phyloP scores from a whole-genome alignment of 2,888 invertebrate genomes.

The Chrysina gloriosa region DNA sequence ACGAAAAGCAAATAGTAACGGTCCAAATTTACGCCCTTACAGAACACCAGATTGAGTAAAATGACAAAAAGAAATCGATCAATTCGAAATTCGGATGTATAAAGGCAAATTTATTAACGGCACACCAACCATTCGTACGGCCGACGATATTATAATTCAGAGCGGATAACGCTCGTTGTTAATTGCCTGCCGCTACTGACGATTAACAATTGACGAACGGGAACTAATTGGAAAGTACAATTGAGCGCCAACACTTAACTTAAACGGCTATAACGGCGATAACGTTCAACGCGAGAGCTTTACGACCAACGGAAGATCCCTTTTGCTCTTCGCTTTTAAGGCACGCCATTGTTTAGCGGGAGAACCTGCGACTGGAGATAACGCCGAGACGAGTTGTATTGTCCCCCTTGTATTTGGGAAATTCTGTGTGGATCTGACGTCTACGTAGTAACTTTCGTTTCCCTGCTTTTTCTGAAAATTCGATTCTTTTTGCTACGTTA shows the following conservation, averaged over 20 bases:
- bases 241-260: constrained; percentile 6
- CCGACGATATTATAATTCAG: not conserved
- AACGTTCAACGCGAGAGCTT: not conserved
- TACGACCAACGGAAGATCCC: not conserved
- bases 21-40: no score
- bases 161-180: not conserved
- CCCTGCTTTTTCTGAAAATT: no score
- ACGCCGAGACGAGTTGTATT: no score
- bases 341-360: no score
- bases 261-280: not conserved
- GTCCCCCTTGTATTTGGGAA: no score
- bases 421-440: no score
- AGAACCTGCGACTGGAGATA: no score
- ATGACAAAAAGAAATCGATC: no score
- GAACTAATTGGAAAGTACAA: constrained; percentile 8
- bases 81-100: not conserved
- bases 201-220: not conserved
- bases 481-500: no score
- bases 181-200: not conserved
- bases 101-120: not conserved
- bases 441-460: no score
- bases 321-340: not conserved
- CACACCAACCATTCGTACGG: not conserved
- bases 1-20: no score
- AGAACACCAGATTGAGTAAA: no score